Percentiles rank a stretch among this genome's conserved stretches.
Evolutionary conservation across 2,888 invertebrate genomes (phyloP).

Genomic region (Agelastica alni): DNA sequence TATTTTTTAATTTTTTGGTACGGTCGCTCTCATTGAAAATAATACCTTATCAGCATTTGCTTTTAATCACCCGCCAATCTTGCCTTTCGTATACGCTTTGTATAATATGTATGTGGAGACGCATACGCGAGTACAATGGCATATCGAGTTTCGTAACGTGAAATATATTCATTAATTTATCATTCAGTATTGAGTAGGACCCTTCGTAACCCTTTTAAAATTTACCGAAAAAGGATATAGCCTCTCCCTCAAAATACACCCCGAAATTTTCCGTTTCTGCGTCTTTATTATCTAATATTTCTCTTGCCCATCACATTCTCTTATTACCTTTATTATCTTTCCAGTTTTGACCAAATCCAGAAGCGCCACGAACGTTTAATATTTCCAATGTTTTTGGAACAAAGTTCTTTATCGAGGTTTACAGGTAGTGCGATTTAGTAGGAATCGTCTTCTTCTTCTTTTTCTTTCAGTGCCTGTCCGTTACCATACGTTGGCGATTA

Average conservation of each 20-base stretch:
- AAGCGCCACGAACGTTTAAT: no score
- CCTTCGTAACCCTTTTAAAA: constrained; percentile 41
- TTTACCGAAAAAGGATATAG: constrained; percentile 31
- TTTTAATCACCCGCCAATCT: constrained; percentile 4
- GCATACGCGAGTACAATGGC: constrained; percentile 18
- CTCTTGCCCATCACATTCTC: constrained; percentile 32
- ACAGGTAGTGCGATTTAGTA: no score
- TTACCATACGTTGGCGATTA: no score
- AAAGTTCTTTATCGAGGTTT: no score
- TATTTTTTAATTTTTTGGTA: neutral
- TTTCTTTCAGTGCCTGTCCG: no score
- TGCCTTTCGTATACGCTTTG: constrained; percentile 1
- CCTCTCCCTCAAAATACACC: constrained; percentile 23
- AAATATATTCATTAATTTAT: constrained; percentile 46
- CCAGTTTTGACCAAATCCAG: constrained; percentile 15
- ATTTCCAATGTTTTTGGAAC: no score
- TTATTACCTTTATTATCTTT: constrained; percentile 28
- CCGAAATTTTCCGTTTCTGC: constrained; percentile 28
- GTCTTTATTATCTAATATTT: constrained; percentile 37
- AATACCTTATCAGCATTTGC: neutral
- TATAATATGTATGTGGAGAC: neutral
- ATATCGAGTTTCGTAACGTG: constrained; percentile 31
- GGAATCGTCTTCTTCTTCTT: no score
- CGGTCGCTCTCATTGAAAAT: neutral
- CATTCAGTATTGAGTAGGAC: constrained; percentile 47